Base-by-base conservation (phyloP, 2,797 vertebrate species). In the Rhabdomys pumilio region DNA sequence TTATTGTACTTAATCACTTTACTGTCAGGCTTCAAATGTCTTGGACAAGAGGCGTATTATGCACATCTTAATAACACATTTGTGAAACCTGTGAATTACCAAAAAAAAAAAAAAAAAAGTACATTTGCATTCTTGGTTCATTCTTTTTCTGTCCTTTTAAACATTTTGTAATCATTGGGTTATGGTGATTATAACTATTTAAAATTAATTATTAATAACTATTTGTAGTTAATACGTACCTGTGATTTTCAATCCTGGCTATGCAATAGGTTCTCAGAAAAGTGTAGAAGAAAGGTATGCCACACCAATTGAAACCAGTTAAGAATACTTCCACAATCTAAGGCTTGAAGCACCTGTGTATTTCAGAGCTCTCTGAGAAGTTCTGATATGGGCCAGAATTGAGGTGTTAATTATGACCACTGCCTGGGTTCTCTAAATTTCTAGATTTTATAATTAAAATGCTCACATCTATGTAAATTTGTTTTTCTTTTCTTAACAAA, bases 381-480 rank as follows among this genome's bases (percentile, higher is more conserved):
- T 59, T 79, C 44, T 91, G 17, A 38, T 15, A 20, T 61, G 22
- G 20, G 50, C 31, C 44, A 20, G 73, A 89, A 67, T 72, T 88
- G 79, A 94, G 41, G 88, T 90, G 41, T 5, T 57, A 26, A 84
- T 87, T 84, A 22, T 57, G 72, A 47, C 61, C 63, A 72, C 38
- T n/a, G 7, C n/a, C n/a, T 75, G 65, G 2, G 3, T 47, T 67
- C 17, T 93, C 29, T 96, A 50, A 34, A 79, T 13, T 93, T 76
- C 93, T 41, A 89, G 50, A 24, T 85, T 44, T 93, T 95, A 34
- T 7, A 88, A 76, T 92, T 90, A 84, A 85, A 93, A 24, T 94
- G 29, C 67, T 85, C 11, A 55, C 5, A 80, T 96, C 44, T 57
- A 90, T 10, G 72, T 94, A 57, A 72, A 79, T 92, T 94, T 79